Evolutionary conservation across 53 echinoderm and acorn worm genomes (phyloP).

Genomic region (Echinometra lucunter): DNA sequence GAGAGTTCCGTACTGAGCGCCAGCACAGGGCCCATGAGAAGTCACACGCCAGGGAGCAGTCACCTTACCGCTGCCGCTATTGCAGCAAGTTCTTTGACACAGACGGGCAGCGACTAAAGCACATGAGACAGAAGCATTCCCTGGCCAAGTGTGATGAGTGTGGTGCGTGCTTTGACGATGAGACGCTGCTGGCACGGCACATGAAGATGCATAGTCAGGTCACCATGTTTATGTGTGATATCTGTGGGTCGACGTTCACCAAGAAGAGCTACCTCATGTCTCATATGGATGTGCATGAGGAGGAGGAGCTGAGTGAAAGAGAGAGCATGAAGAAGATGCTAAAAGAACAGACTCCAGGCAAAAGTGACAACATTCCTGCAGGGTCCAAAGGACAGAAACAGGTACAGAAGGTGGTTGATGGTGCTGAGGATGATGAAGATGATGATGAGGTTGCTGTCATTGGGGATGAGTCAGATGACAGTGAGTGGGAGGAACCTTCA

Average conservation of each 20-base stretch:
- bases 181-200: slow-evolving; percentile 67
- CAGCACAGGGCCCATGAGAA: slow-evolving; percentile 59
- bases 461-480: neutral
- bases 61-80: slow-evolving; percentile 71
- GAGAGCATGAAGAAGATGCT: neutral
- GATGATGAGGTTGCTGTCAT: neutral
- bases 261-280: slow-evolving; percentile 31
- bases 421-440: neutral
- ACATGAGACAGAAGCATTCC: slow-evolving; percentile 67
- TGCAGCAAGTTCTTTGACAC: slow-evolving; percentile 71
- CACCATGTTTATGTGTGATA: slow-evolving; percentile 64
- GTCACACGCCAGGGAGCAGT: slow-evolving; percentile 2
- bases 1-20: slow-evolving; percentile 41
- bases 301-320: neutral
- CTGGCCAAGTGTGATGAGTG: slow-evolving; percentile 70
- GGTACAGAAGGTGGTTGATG: neutral
- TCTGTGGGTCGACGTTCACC: slow-evolving; percentile 66
- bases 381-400: neutral
- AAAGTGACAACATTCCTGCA: neutral
- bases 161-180: slow-evolving; percentile 69
- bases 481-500: slow-evolving; percentile 2
- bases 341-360: neutral
- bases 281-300: slow-evolving; percentile 46
- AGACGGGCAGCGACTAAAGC: slow-evolving; percentile 55
- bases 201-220: slow-evolving; percentile 67